Percentiles rank a stretch among this genome's conserved stretches.
phyloP scores from a whole-genome alignment of 1,140 invertebrate species.

The Colletes latitarsis region DNA sequence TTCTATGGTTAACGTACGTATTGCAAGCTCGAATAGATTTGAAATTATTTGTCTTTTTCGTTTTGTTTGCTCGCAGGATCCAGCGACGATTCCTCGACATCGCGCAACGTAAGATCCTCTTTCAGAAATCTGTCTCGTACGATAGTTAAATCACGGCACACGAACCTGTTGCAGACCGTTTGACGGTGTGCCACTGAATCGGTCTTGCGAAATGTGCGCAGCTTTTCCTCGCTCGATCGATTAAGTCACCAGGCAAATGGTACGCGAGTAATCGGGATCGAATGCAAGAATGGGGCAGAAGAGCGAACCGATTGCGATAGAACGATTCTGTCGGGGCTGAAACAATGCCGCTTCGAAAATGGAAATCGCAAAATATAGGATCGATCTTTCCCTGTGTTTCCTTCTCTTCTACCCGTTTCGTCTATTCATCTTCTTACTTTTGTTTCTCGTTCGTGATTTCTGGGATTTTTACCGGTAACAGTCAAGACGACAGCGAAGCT shows the following conservation, averaged over 20 bases:
- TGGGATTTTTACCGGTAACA: slow-evolving; percentile 4
- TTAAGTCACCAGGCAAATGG: slow-evolving; percentile 55
- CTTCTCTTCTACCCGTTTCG: background rate
- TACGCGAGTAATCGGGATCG: slow-evolving; percentile 56
- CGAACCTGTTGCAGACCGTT: slow-evolving; percentile 36
- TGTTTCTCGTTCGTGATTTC: slow-evolving; percentile 47
- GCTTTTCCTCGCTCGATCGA: slow-evolving; percentile 27
- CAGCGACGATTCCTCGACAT: background rate
- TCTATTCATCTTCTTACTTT: slow-evolving; percentile 51
- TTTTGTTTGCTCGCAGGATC: no score
- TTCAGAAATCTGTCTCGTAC: slow-evolving; percentile 2
- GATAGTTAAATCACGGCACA: background rate
- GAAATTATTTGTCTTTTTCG: no score
- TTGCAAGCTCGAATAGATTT: no score
- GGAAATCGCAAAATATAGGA: slow-evolving; percentile 61
- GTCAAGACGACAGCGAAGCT: slow-evolving; percentile 30
- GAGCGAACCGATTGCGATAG: slow-evolving; percentile 38
- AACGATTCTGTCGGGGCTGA: slow-evolving; percentile 43
- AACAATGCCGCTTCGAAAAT: slow-evolving; percentile 60
- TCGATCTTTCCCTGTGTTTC: slow-evolving; percentile 32
- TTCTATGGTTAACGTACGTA: no score
- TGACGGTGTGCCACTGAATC: background rate
- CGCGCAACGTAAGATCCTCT: slow-evolving; percentile 10
- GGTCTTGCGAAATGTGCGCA: slow-evolving; percentile 14
- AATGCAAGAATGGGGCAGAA: slow-evolving; percentile 5